These are phyloP conservation scores for Philaethria dido DNA, from an alignment of 2,888 invertebrate genomes.

Conservation along the genomic window DNA sequence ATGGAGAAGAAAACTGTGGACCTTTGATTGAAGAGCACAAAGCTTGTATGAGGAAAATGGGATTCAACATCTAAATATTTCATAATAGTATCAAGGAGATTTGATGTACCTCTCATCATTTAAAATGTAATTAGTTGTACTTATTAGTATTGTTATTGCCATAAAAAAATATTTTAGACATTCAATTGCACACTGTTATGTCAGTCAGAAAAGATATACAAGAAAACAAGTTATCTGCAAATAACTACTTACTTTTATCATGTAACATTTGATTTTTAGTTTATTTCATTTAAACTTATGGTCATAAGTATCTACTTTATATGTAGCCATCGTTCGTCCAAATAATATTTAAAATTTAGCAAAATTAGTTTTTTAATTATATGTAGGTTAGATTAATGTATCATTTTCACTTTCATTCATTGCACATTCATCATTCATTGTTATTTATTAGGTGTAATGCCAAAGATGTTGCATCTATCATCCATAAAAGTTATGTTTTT, in stretches of 20 bases:
- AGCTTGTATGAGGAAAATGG: slow-evolving; percentile 97
- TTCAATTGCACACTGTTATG: neutral
- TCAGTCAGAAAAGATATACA: too few relatives aligned
- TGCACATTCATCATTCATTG: slow-evolving; percentile 23
- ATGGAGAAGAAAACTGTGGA: slow-evolving; percentile 95
- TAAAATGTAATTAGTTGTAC: neutral
- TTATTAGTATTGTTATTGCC: neutral
- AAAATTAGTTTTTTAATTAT: neutral
- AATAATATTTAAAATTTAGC: neutral
- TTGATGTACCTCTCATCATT: neutral
- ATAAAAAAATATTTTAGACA: neutral
- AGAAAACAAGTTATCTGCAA: neutral
- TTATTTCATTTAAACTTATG: neutral
- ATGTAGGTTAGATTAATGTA: slow-evolving; percentile 9
- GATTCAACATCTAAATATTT: slow-evolving; percentile 93
- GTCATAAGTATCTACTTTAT: neutral
- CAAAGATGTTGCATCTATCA: slow-evolving; percentile 26
- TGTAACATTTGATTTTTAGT: neutral
- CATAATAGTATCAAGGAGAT: neutral
- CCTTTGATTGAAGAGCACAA: slow-evolving; percentile 97
- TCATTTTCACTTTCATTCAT: slow-evolving; percentile 24
- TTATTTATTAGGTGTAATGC: slow-evolving; percentile 29
- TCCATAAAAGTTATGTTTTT: neutral
- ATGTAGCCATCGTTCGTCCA: too few relatives aligned
- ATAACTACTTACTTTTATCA: neutral